A percentile compares a stretch with the other conserved stretches of the same genome.
These are phyloP conservation scores for Pygoscelis adeliae DNA, from an alignment of 2,113 vertebrate species.

Conservation along the genomic window DNA sequence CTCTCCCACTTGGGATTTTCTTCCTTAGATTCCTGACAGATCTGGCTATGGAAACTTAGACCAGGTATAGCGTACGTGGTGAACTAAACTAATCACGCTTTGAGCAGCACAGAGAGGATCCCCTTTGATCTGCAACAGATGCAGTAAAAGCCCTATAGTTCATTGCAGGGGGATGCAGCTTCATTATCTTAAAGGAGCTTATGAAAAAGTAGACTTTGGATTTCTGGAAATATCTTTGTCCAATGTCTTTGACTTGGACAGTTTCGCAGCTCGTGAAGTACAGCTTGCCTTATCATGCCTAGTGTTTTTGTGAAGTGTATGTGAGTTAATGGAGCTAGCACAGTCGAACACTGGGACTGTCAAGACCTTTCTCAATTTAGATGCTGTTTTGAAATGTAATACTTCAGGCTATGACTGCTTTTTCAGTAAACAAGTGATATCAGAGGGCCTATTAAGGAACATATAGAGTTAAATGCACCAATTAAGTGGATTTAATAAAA, in stretches of 20 bases:
- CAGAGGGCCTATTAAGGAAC: background rate
- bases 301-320: background rate
- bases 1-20: background rate
- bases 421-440: background rate
- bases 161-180: background rate
- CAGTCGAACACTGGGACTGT: fast-evolving
- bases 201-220: background rate
- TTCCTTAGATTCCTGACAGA: background rate
- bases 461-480: conserved; percentile 14
- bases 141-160: background rate
- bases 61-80: fast-evolving
- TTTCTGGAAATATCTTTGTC: background rate
- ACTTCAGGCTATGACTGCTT: background rate
- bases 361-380: background rate
- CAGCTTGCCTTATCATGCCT: background rate
- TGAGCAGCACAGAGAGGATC: background rate
- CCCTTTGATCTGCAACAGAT: background rate
- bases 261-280: background rate
- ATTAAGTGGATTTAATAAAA: conserved; percentile 29
- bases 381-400: background rate
- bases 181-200: background rate
- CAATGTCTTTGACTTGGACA: background rate
- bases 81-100: background rate
- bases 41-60: background rate
- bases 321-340: background rate